Conservation (phyloP, 2,113 vertebrate species). For the Nipponia nippon region DNA sequence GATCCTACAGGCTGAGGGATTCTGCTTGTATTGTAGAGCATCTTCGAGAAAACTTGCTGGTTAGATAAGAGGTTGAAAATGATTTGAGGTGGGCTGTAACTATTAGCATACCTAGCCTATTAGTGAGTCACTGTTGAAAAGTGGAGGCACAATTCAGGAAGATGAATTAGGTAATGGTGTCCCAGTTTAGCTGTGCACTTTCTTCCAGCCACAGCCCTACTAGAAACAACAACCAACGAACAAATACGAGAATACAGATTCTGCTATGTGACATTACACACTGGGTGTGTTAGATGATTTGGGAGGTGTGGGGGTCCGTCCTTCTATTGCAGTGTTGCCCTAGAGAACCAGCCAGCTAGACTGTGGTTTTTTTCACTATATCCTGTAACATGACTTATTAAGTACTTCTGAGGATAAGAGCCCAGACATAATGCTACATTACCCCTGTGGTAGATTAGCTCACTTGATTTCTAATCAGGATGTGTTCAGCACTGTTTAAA, state of each 20-base stretch:
- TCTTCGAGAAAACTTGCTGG: neutral
- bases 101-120: neutral
- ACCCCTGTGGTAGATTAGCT: neutral
- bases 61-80: neutral
- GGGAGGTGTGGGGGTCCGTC: neutral
- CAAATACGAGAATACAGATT: neutral
- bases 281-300: neutral
- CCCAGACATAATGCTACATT: neutral
- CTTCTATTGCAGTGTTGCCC: neutral
- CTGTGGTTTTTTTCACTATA: fast-evolving
- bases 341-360: neutral
- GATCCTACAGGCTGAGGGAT: neutral
- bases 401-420: neutral
- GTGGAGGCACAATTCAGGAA: neutral
- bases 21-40: neutral
- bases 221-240: neutral
- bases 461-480: neutral
- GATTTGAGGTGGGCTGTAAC: neutral
- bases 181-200: neutral
- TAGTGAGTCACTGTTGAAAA: neutral
- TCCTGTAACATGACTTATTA: neutral
- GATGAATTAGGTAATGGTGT: neutral
- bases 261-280: neutral
- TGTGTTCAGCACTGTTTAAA: neutral
- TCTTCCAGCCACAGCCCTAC: neutral